Conservation (phyloP, 2,888 invertebrate species). For the Epirrhoe tristata region DNA sequence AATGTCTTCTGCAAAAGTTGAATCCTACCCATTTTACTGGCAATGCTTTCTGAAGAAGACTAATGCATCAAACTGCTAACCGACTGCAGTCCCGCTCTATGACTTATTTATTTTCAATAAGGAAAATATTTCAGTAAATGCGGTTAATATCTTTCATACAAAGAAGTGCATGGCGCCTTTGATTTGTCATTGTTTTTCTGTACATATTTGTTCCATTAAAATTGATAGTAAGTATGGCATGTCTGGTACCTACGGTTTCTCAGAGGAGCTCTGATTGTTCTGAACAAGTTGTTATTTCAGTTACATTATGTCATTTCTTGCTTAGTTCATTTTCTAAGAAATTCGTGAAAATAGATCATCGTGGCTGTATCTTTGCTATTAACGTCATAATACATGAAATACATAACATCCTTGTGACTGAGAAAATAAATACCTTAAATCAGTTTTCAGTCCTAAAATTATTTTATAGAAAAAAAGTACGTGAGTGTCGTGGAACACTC, state of each 20-base stretch:
- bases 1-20: too few relatives aligned
- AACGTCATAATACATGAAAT: too few relatives aligned
- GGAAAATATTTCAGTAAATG: constrained; percentile 15
- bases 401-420: too few relatives aligned
- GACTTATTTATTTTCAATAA: constrained; percentile 29
- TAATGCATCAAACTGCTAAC: too few relatives aligned
- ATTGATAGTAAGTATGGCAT: not conserved
- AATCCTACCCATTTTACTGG: too few relatives aligned
- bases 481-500: too few relatives aligned
- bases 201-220: not conserved
- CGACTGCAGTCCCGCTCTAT: constrained; percentile 15
- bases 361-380: too few relatives aligned
- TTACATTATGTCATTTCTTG: not conserved
- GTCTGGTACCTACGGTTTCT: not conserved
- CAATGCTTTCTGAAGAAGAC: too few relatives aligned
- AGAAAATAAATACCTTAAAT: too few relatives aligned
- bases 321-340: not conserved
- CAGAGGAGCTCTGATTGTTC: not conserved
- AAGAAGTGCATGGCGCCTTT: constrained; percentile 23
- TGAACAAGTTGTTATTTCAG: not conserved
- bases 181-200: constrained; percentile 26
- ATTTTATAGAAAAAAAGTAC: too few relatives aligned
- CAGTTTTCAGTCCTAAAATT: too few relatives aligned
- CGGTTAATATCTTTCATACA: constrained; percentile 22
- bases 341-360: not conserved